A percentile compares a stretch with the other conserved stretches of the same genome.
Evolutionary conservation across 2,888 invertebrate genomes (phyloP).

Genomic region (Pharmacophagus antenor): DNA sequence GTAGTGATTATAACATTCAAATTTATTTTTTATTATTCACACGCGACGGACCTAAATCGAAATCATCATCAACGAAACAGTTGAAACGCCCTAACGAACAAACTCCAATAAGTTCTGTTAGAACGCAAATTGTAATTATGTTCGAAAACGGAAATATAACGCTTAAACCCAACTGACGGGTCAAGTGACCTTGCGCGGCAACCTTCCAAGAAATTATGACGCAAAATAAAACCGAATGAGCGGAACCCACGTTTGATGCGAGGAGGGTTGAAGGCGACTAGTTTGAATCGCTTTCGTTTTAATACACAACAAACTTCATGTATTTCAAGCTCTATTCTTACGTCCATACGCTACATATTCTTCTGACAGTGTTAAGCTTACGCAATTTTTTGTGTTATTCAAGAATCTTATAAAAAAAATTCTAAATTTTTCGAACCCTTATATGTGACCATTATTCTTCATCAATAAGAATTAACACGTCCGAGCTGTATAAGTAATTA

Average conservation of each 20-base stretch:
- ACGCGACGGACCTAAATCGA: too few relatives aligned
- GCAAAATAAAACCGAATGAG: slow-evolving; percentile 62
- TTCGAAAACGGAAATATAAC: slow-evolving; percentile 42
- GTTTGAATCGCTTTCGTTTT: neutral
- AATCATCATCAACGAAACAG: neutral
- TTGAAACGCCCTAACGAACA: neutral
- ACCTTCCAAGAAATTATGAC: slow-evolving; percentile 65
- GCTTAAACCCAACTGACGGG: slow-evolving; percentile 40
- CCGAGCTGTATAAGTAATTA: slow-evolving; percentile 34
- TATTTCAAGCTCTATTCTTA: slow-evolving; percentile 4
- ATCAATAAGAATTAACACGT: slow-evolving; percentile 40
- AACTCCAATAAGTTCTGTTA: slow-evolving; percentile 33
- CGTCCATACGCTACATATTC: neutral
- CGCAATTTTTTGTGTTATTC: slow-evolving; percentile 1
- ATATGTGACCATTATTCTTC: slow-evolving; percentile 40
- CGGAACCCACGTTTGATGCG: slow-evolving; percentile 35
- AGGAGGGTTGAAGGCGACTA: slow-evolving; percentile 15
- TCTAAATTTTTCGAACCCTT: slow-evolving; percentile 38
- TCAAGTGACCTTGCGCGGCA: slow-evolving; percentile 61
- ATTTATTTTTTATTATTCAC: too few relatives aligned
- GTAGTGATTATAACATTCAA: too few relatives aligned
- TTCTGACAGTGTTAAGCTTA: neutral
- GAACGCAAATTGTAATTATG: slow-evolving; percentile 42
- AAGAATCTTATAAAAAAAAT: slow-evolving; percentile 13
- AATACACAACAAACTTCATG: neutral